Base-by-base conservation (phyloP, 2,113 vertebrate species). In the Irena cyanogastra region DNA sequence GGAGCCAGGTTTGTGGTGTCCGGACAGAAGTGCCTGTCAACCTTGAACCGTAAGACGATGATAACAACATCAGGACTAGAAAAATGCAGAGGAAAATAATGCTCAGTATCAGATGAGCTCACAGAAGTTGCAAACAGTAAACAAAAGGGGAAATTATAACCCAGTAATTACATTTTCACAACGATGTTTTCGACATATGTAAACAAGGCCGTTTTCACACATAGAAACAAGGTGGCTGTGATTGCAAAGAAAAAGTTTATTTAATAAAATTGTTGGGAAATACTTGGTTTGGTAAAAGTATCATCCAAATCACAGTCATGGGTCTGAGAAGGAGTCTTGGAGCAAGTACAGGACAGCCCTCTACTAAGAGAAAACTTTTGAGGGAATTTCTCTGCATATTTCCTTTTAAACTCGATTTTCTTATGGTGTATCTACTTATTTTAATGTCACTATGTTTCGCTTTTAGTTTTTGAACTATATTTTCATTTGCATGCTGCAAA, bases 51-150 rank as follows among this genome's bases (percentile, higher is more conserved):
- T 20, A 68, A 20, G 74, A 28, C 75, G 35, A 42, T 44, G 44
- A 11, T 7, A 85, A 90, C 33, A 54, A 88, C 56, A 52, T n/a
- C 21, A 68, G n/a, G 60, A 72, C 49, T 49, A 57, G 45, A 80
- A 92, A 97, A 93, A 86, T 41, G 14, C 20, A 63, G 64, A 75
- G 52, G 52, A 89, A 96, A 97, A 92, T 33, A 89, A 83, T 72
- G 53, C 45, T 93, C 85, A 88, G 45, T 87, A 81, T 84, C 75
- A 91, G 72, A 93, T 13, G 71, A 69, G 64, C 83, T 96, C 72
- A 31, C 31, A 33, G 3, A 70, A 44, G 24, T 33, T 94, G 59
- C 70, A 96, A 89, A 84, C 45, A 90, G 82, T 66, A 96, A 94
- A 93, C 44, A 94, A 89, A 90, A 75, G 78, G 42, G 57, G 61